These are phyloP conservation scores for Natator depressus DNA, from an alignment of 2,113 vertebrate species.

Conservation along the genomic window DNA sequence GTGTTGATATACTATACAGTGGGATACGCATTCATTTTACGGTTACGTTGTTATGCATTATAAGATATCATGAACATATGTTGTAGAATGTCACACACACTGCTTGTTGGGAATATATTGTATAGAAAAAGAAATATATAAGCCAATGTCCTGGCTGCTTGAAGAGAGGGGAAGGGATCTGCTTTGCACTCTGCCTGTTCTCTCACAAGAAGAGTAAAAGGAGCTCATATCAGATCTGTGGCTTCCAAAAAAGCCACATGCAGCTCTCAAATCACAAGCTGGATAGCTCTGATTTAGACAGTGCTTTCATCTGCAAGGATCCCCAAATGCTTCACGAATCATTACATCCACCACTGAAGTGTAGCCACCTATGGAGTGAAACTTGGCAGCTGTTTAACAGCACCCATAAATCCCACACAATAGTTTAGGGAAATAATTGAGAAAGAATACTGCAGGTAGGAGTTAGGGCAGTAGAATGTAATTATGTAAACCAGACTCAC, in stretches of 20 bases:
- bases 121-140: conserved; percentile 45
- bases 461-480: conserved; percentile 52
- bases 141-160: conserved; percentile 66
- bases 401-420: conserved; percentile 39
- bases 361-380: conserved; percentile 46
- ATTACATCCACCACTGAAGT: conserved; percentile 59
- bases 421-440: conserved; percentile 59
- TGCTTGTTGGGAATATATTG: not conserved
- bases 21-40: not conserved
- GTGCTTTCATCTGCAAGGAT: conserved; percentile 69
- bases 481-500: conserved; percentile 13
- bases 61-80: conserved; percentile 11
- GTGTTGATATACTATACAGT: not conserved
- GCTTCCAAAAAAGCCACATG: conserved; percentile 72
- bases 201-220: conserved; percentile 68
- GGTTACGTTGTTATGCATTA: accelerated
- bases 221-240: conserved; percentile 58
- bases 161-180: conserved; percentile 57
- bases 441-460: conserved; percentile 69
- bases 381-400: conserved; percentile 67
- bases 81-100: conserved; percentile 47
- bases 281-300: conserved; percentile 67
- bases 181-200: conserved; percentile 69
- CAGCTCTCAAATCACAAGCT: conserved; percentile 53
- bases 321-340: conserved; percentile 62